Evolutionary conservation across 2,888 invertebrate genomes (phyloP).

Genomic region (Leptopilina drosophilae): DNA sequence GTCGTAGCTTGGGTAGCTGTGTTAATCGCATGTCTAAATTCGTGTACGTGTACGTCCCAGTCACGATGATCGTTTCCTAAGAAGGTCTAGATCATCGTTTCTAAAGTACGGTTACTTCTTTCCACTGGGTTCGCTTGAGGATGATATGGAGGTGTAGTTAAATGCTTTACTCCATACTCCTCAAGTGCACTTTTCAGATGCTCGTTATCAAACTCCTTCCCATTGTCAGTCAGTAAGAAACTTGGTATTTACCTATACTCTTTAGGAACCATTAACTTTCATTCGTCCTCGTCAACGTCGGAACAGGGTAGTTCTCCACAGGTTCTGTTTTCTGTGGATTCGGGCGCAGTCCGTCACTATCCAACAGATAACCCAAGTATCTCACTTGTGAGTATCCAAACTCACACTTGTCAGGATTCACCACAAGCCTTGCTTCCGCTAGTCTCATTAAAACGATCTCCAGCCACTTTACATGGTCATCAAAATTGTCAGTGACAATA

Average conservation of each 20-base stretch:
- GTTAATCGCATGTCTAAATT: not conserved
- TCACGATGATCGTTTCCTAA: not conserved
- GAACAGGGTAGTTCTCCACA: too few species aligned
- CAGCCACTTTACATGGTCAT: too few species aligned
- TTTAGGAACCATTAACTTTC: too few species aligned
- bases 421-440: too few species aligned
- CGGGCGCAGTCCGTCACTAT: too few species aligned
- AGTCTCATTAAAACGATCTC: too few species aligned
- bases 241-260: slow-evolving; percentile 3
- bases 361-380: too few species aligned
- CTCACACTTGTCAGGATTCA: too few species aligned
- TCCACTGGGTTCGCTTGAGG: not conserved
- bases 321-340: too few species aligned
- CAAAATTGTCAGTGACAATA: too few species aligned
- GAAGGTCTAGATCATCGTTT: not conserved
- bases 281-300: too few species aligned
- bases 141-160: not conserved
- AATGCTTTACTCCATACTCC: not conserved
- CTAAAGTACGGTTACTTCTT: not conserved
- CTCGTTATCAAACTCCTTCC: not conserved
- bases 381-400: too few species aligned
- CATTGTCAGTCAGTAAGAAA: not conserved
- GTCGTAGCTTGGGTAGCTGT: not conserved
- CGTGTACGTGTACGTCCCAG: not conserved
- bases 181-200: not conserved